phyloP scores from a whole-genome alignment of 1,140 invertebrate genomes.

The Drosophila azteca region DNA sequence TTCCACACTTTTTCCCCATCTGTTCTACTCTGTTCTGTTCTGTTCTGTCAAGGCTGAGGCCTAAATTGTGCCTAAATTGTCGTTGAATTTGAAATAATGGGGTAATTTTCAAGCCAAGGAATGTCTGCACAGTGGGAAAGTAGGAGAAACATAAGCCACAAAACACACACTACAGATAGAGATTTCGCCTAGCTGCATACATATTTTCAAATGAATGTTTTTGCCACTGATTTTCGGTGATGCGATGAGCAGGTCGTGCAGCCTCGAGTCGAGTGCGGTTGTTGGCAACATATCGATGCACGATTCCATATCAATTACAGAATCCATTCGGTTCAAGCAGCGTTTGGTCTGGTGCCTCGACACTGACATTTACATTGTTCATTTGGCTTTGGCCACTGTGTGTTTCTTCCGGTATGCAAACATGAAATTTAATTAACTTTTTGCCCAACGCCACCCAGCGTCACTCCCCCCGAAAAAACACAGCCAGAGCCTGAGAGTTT shows the following conservation, averaged over 20 bases:
- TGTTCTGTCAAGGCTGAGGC: conserved; percentile 9
- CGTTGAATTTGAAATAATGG: conserved; percentile 43
- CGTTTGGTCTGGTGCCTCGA: conserved; percentile 27
- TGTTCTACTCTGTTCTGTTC: neutral
- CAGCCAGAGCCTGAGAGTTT: neutral
- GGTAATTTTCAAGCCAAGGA: conserved; percentile 23
- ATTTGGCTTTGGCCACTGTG: conserved; percentile 28
- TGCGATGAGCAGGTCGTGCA: conserved; percentile 7
- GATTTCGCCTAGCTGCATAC: too few relatives aligned
- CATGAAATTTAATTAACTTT: conserved; percentile 81
- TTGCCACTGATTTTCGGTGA: conserved; percentile 41
- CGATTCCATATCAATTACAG: conserved; percentile 57
- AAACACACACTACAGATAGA: conserved; percentile 12
- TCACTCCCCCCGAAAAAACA: neutral
- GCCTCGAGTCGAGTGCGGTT: conserved; percentile 25
- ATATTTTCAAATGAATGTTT: conserved; percentile 35
- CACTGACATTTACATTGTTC: conserved; percentile 49
- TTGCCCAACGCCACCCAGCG: conserved; percentile 28
- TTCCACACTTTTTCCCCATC: conserved; percentile 29
- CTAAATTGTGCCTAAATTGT: conserved; percentile 53
- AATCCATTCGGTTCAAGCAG: neutral
- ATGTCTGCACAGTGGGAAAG: neutral
- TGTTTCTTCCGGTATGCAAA: conserved; percentile 61
- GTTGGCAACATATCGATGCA: conserved; percentile 11
- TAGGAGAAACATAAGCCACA: conserved; percentile 20